Base-by-base conservation (phyloP, 2,113 vertebrate species). In the Centrocercus urophasianus region DNA sequence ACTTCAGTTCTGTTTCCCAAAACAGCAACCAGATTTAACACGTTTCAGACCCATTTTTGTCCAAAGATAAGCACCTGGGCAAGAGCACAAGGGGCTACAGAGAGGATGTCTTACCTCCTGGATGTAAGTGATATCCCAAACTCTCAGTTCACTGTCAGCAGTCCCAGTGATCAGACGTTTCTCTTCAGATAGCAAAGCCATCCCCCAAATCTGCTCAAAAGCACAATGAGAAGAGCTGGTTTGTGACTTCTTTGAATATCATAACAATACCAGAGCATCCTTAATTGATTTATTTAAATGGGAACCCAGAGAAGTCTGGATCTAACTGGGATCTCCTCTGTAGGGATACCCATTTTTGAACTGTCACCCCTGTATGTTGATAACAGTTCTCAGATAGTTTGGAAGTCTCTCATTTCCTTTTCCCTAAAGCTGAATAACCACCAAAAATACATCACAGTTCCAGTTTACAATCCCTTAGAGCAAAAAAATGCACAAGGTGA, bases 91-190 rank as follows among this genome's bases (percentile, higher is more conserved):
- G 32, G 24, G 10, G 20, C 40, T 54, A 54, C 13, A 84, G 40
- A n/a, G 43, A 11, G 21, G 69, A 16, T 30, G 67, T 42, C 90
- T 95, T 96, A 97, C 97, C 88, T 97, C 96, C 64, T 96, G 66
- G 45, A 98, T 95, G 84, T 98, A 99, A 0, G 30, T 30, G 71
- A 99, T 97, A 95, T 99, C 98, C 99, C 99, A 99, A 36, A 98
- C 99, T 66, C 99, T 97, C 21, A 99, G 98, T 73, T 99, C 99
- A 75, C 99, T 99, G 98, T 99, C 99, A 5, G 98, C 98, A 3
- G 98, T 98, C 24, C 99, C 99, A 2, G 99, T 99, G 54, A 99
- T 86, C 87, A 99, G 97, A 69, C 98, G 95, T 59, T 94, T 98
- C 95, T 99, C 98, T 91, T 98, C 88, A 2, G 99, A 98, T 59